phyloP scores from a whole-genome alignment of 2,797 vertebrate species.

The Eptatretus atami region DNA sequence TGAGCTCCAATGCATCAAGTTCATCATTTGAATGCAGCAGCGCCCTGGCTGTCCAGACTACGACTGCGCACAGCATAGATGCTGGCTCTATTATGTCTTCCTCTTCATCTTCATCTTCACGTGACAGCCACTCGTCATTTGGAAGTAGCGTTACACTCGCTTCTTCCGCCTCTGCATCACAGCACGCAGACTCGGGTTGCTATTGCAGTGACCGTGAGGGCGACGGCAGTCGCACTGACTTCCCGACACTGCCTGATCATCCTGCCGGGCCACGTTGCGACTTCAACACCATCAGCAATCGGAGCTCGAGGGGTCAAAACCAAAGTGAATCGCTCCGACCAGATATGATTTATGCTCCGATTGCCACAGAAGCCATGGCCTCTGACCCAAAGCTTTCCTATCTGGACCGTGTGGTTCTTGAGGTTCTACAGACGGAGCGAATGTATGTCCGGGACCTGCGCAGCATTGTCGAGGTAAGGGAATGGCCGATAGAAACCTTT shows the following conservation, averaged over 20 bases:
- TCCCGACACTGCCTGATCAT: not conserved
- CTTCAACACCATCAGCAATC: not conserved
- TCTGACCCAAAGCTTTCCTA: constrained; percentile 38
- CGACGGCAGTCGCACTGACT: not conserved
- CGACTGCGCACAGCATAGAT: not conserved
- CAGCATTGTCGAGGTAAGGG: constrained; percentile 66
- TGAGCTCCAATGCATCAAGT: constrained; percentile 1
- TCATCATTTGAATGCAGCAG: constrained; percentile 1
- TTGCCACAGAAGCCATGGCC: constrained; percentile 1
- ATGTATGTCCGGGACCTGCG: constrained; percentile 69
- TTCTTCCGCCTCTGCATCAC: constrained; percentile 11
- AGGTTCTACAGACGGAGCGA: constrained; percentile 73
- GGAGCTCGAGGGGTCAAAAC: not conserved
- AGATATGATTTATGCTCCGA: not conserved
- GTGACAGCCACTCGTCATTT: constrained; percentile 76
- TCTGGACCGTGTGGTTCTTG: constrained; percentile 74
- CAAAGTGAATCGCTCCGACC: not conserved
- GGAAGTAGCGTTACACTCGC: constrained; percentile 50
- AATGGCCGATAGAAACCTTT: too few relatives aligned
- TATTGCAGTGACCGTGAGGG: constrained; percentile 4
- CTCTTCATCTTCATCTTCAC: constrained; percentile 66
- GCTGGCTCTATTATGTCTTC: constrained; percentile 28
- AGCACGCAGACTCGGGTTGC: constrained; percentile 1
- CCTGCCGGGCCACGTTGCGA: not conserved
- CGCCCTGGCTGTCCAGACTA: not conserved